Percentiles rank a stretch among this genome's conserved stretches.
These are phyloP conservation scores for Lepus timidus DNA, from an alignment of 2,113 vertebrate genomes.

Conservation along the genomic window DNA sequence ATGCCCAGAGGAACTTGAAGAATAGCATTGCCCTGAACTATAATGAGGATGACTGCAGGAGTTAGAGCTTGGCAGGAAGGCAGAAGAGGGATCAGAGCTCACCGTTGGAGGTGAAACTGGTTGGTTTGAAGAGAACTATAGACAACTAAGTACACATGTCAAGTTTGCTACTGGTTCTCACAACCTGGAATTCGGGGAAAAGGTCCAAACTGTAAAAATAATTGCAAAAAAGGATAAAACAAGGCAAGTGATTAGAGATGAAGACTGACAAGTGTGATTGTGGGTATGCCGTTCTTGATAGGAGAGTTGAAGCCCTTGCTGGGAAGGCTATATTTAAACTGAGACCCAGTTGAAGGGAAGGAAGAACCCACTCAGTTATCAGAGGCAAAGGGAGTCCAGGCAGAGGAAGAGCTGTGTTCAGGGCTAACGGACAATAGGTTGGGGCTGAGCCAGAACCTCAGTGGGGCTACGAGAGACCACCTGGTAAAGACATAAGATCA, in stretches of 20 bases:
- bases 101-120: neutral
- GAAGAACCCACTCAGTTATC: neutral
- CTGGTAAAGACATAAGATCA: neutral
- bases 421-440: neutral
- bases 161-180: neutral
- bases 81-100: neutral
- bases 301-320: neutral
- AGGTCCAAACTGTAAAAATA: neutral
- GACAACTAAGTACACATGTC: neutral
- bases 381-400: neutral
- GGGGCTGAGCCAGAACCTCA: neutral
- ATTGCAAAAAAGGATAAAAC: neutral
- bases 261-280: neutral
- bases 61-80: too few relatives aligned
- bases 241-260: neutral
- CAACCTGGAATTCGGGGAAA: neutral
- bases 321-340: neutral
- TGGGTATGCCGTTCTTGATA: neutral
- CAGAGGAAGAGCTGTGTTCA: too few relatives aligned
- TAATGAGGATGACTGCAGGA: neutral
- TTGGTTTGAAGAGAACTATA: neutral
- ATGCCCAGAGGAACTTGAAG: neutral
- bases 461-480: neutral
- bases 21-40: too few relatives aligned
- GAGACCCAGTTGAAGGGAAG: neutral